Evolutionary conservation across 2,113 vertebrate species (phyloP).

Genomic region (Origma solitaria): DNA sequence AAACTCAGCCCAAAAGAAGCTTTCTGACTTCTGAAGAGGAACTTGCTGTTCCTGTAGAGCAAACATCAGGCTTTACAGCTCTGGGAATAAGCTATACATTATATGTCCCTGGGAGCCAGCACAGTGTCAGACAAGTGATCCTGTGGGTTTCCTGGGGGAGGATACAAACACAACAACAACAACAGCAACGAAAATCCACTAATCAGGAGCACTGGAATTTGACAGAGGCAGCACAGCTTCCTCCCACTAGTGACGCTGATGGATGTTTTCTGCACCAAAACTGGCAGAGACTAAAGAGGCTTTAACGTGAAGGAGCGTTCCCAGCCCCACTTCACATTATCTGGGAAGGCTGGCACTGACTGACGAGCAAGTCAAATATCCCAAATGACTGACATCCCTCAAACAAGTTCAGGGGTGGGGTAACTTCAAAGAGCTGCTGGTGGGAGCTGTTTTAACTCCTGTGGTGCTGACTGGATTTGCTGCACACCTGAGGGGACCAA

Average conservation of each 20-base stretch:
- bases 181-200: not conserved
- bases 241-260: conserved; percentile 52
- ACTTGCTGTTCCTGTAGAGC: not conserved
- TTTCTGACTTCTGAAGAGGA: not conserved
- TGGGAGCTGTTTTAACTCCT: not conserved
- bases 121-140: not conserved
- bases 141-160: not conserved
- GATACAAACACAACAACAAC: not conserved
- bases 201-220: conserved; percentile 27
- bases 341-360: conserved; percentile 40
- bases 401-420: not conserved
- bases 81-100: not conserved
- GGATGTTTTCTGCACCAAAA: conserved; percentile 58
- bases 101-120: not conserved
- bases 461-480: not conserved
- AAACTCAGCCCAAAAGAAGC: not conserved
- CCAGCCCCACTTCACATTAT: not conserved
- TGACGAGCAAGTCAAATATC: conserved; percentile 45
- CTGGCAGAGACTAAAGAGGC: conserved; percentile 67
- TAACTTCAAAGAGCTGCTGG: not conserved
- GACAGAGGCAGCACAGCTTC: conserved; percentile 38
- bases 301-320: not conserved
- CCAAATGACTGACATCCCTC: conserved; percentile 34
- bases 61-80: not conserved
- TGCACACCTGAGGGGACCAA: not conserved